Evolutionary conservation across 2,888 invertebrate species (phyloP), one percentile per base, ranked within the genome.

Genomic region (Drosophila prolongata): DNA sequence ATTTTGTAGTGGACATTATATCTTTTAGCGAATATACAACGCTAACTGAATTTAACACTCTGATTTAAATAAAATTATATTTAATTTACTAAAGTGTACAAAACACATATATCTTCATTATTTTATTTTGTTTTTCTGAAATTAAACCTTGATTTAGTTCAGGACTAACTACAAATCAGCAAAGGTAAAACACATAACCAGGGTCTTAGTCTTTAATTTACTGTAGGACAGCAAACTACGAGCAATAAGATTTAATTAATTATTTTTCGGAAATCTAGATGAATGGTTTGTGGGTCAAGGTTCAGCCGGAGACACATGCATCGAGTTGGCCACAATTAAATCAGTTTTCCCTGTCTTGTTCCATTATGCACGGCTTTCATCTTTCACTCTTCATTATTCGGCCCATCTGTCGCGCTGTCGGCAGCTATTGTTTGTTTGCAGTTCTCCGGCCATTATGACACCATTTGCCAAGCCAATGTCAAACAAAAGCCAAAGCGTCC

Each of bases 361-460:
- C 50, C 64, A 83, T 82, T 82, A 77, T 82, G 86, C 65, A 72
- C 44, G 59, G 44, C 53, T 58, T 58, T 46, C 49, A 30, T 40
- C 61, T 11, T 35, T 27, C 54, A 42, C 54, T 53, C 61, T 71
- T 44, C 69, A 42, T 52, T 52, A 50, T 53, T 38, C 53, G 42
- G 47, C 40, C 52, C 59, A 58, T 50, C 37, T 59, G 38, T 52
- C 42, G 59, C 40, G 11, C 24, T 43, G 34, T 38, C 43, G 64
- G 49, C 62, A 43, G 54, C 64, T 16, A 57, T 52, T 74, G 55
- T 71, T 71, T 71, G 70, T 64, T 50, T 47, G 62, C 79, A 70
- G 65, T 67, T 76, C 70, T 57, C 74, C 69, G 77, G 61, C 72
- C 80, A 82, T 82, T 75, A 87, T 83, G 82, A 71, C 78, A 83